These are phyloP conservation scores for Uropetala carovei DNA, from an alignment of 2,888 invertebrate genomes.

Conservation along the genomic window DNA sequence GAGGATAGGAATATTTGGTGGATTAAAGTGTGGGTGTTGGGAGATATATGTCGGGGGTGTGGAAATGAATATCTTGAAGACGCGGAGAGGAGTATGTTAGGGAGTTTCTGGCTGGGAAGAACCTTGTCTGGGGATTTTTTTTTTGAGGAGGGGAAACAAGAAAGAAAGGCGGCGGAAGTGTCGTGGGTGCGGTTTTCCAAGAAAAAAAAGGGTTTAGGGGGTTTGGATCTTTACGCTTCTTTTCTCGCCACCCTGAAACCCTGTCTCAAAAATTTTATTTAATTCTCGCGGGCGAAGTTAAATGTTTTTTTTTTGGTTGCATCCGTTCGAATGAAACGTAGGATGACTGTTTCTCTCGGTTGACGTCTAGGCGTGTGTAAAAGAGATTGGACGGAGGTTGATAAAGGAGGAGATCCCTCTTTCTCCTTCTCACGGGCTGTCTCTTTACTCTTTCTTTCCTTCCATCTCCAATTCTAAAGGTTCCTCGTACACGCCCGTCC, in stretches of 20 bases:
- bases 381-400: not conserved
- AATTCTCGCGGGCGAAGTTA: not conserved
- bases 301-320: conserved; percentile 40
- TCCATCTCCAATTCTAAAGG: not conserved
- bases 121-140: not conserved
- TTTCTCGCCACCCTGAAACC: not conserved
- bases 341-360: not conserved
- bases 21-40: not conserved
- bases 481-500: not conserved
- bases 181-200: too few relatives aligned
- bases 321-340: conserved; percentile 3
- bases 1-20: too few relatives aligned
- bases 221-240: not conserved
- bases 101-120: not conserved
- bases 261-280: not conserved
- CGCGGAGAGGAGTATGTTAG: not conserved
- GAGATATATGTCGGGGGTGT: too few relatives aligned
- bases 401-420: not conserved
- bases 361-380: not conserved
- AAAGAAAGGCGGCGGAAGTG: not conserved
- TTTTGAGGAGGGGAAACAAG: not conserved
- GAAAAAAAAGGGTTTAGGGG: not conserved
- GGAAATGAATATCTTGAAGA: not conserved
- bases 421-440: not conserved
- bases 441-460: not conserved